Conservation (phyloP, 1,140 invertebrate species). For the Acyrthosiphon pisum region DNA sequence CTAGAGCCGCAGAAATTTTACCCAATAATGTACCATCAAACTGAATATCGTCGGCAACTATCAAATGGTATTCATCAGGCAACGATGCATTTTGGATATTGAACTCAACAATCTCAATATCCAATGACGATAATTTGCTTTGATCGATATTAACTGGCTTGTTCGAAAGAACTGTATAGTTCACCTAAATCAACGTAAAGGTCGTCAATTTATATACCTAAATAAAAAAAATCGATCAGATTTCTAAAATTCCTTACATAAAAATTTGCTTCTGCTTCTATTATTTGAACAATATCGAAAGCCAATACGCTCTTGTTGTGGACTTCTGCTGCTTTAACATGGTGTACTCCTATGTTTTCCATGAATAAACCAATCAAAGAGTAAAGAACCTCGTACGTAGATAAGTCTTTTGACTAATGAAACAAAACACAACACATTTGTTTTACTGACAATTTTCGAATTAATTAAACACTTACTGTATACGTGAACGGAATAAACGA, state of each 20-base stretch:
- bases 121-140: constrained; percentile 25
- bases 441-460: background rate
- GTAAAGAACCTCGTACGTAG: constrained; percentile 36
- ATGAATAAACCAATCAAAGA: constrained; percentile 36
- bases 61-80: constrained; percentile 25
- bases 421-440: background rate
- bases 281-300: background rate
- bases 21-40: background rate
- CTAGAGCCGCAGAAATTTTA: constrained; percentile 10
- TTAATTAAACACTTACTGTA: background rate
- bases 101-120: background rate
- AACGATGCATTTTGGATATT: constrained; percentile 15
- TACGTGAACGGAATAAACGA: constrained; percentile 16
- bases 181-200: background rate
- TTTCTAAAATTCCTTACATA: background rate
- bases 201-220: background rate
- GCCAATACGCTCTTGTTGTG: constrained; percentile 23
- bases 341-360: constrained; percentile 36
- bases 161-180: constrained; percentile 34
- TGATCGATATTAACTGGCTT: background rate
- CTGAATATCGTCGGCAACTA: constrained; percentile 1
- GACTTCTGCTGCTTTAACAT: constrained; percentile 25
- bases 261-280: constrained; percentile 49
- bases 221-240: background rate
- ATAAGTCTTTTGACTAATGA: background rate